These are phyloP conservation scores for Eulemur mongoz DNA, from an alignment of 2,797 vertebrate species.

Conservation along the genomic window DNA sequence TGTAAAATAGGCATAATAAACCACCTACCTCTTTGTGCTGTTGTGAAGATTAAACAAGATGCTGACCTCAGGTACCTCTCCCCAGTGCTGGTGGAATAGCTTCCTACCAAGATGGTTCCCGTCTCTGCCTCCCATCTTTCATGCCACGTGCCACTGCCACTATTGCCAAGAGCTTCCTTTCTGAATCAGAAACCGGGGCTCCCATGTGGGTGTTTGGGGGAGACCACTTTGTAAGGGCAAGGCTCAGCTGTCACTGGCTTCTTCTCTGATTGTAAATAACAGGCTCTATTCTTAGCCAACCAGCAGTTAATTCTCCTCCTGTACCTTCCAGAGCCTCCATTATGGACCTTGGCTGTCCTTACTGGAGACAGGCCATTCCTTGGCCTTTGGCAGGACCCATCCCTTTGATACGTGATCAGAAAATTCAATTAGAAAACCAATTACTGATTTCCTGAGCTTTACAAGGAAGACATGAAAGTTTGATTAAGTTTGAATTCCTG, in stretches of 20 bases:
- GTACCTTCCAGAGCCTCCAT: conserved; percentile 74
- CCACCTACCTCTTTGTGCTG: background rate
- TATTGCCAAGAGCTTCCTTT: background rate
- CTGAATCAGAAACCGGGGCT: background rate
- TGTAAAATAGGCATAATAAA: background rate
- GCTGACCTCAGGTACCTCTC: background rate
- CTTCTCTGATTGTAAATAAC: conserved; percentile 80
- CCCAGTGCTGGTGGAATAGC: background rate
- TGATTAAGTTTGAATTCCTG: conserved; percentile 83
- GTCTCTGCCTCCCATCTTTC: background rate
- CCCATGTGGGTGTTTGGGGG: background rate
- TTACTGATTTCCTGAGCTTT: conserved; percentile 83
- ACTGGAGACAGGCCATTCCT: conserved; percentile 75
- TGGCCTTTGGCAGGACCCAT: conserved; percentile 68
- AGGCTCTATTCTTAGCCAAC: conserved; percentile 80
- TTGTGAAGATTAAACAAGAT: background rate
- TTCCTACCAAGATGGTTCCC: background rate
- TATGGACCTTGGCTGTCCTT: conserved; percentile 73
- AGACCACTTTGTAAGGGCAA: conserved; percentile 64
- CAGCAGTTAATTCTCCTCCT: conserved; percentile 62
- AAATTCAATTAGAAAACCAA: conserved; percentile 83
- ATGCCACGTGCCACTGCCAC: fast-evolving
- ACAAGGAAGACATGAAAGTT: conserved; percentile 81
- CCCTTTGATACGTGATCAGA: conserved; percentile 81
- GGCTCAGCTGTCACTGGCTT: conserved; percentile 58